Percentiles rank a stretch among this genome's conserved stretches.
Evolutionary conservation across 2,113 vertebrate species (phyloP).

Genomic region (Butorides virescens): DNA sequence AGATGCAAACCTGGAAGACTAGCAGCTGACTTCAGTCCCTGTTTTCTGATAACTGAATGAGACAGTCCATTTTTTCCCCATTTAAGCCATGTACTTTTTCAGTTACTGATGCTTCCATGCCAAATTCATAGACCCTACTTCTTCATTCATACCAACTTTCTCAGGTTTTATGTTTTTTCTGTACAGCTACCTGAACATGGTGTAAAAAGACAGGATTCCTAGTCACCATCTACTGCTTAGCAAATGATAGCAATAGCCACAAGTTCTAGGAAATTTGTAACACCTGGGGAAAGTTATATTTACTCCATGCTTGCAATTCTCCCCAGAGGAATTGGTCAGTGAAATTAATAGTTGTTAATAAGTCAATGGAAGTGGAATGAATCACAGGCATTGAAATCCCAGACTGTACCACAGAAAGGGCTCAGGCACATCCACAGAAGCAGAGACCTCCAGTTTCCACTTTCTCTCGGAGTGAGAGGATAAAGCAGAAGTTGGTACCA

Average conservation of each 20-base stretch:
- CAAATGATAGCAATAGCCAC: rapidly evolving
- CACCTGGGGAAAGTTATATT: not conserved
- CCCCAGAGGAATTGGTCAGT: rapidly evolving
- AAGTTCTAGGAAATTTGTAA: not conserved
- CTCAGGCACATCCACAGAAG: not conserved
- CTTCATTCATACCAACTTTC: not conserved
- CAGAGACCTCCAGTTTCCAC: not conserved
- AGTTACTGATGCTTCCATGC: not conserved
- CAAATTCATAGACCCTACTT: not conserved
- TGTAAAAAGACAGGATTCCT: not conserved
- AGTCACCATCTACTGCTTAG: not conserved
- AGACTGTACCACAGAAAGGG: not conserved
- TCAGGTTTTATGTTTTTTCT: not conserved
- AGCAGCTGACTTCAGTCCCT: not conserved
- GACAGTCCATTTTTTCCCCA: not conserved
- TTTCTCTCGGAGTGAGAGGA: not conserved
- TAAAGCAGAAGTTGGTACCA: not conserved
- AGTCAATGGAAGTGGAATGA: not conserved
- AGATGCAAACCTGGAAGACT: not conserved
- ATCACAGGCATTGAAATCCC: not conserved
- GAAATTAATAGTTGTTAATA: not conserved
- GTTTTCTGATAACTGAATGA: not conserved
- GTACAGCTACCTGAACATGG: not conserved
- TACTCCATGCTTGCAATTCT: not conserved
- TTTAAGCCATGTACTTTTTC: not conserved